Percentiles rank a stretch among this genome's conserved stretches.
These are phyloP conservation scores for Sesamia nonagrioides DNA, from an alignment of 1,140 invertebrate species.

Conservation along the genomic window DNA sequence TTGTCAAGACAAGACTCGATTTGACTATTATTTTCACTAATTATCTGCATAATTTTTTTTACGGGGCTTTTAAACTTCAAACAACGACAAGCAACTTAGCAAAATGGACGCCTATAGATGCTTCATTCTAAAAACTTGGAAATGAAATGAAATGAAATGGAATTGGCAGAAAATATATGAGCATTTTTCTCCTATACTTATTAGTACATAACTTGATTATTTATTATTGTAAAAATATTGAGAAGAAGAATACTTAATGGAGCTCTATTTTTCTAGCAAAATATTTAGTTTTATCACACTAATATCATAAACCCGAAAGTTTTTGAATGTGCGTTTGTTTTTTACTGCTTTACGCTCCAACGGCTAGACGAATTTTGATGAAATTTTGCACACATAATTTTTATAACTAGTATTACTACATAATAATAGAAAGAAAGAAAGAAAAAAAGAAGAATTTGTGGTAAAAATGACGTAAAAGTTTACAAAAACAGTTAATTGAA, in stretches of 20 bases:
- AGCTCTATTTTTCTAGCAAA: conserved; percentile 29
- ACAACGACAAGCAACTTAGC: neutral
- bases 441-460: too few relatives aligned
- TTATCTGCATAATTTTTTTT: neutral
- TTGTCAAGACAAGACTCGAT: neutral
- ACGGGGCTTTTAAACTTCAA: neutral
- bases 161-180: conserved; percentile 3
- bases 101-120: neutral
- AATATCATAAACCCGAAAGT: too few relatives aligned
- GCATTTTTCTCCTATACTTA: neutral
- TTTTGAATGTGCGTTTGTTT: too few relatives aligned
- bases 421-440: too few relatives aligned
- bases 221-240: conserved; percentile 19
- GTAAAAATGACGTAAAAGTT: too few relatives aligned
- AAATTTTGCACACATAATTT: too few relatives aligned
- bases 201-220: conserved; percentile 31
- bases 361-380: too few relatives aligned
- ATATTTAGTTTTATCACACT: neutral
- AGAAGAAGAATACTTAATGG: conserved; percentile 3
- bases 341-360: too few relatives aligned
- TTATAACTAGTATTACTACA: too few relatives aligned
- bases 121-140: neutral
- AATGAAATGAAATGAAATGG: too few relatives aligned
- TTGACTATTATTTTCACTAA: neutral
- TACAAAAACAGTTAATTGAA: too few relatives aligned